Conservation (phyloP, 2,888 invertebrate genomes). For the Ptilodon capucinus region DNA sequence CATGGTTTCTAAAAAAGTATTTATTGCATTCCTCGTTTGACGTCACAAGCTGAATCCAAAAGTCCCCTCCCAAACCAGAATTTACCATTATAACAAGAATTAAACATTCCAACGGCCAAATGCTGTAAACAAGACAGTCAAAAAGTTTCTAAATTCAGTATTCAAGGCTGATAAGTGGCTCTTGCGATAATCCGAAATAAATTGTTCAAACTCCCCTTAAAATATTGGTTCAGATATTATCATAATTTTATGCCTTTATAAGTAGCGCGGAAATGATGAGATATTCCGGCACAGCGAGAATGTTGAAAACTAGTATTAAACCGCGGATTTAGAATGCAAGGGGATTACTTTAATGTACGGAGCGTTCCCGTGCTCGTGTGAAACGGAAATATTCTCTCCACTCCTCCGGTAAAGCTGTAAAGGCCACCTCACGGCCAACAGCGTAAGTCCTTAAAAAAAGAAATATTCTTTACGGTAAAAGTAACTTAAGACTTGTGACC, state of each 20-base stretch:
- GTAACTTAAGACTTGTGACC: too few species aligned
- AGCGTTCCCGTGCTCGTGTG: neutral
- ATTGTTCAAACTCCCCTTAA: conserved; percentile 31
- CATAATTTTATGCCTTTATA: conserved; percentile 24
- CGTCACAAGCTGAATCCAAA: neutral
- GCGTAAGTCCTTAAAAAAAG: too few species aligned
- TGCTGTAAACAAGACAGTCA: conserved; percentile 20
- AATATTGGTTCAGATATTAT: conserved; percentile 36
- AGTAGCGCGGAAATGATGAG: conserved; percentile 13
- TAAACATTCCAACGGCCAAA: conserved; percentile 4
- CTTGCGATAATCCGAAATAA: conserved; percentile 36
- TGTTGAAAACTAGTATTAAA: neutral
- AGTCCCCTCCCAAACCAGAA: neutral
- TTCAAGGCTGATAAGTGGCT: conserved; percentile 29
- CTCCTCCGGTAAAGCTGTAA: too few species aligned
- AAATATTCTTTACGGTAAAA: too few species aligned
- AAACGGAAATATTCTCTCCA: neutral
- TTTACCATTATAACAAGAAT: neutral
- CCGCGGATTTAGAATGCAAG: neutral
- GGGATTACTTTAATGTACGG: neutral
- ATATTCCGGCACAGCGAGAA: conserved; percentile 6
- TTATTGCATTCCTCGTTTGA: conserved; percentile 18
- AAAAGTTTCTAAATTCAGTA: conserved; percentile 20
- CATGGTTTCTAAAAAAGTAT: neutral
- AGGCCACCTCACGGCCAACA: too few species aligned